Evolutionary conservation across 53 echinoderm and acorn worm genomes (phyloP).

Genomic region (Actinopyga echinites): DNA sequence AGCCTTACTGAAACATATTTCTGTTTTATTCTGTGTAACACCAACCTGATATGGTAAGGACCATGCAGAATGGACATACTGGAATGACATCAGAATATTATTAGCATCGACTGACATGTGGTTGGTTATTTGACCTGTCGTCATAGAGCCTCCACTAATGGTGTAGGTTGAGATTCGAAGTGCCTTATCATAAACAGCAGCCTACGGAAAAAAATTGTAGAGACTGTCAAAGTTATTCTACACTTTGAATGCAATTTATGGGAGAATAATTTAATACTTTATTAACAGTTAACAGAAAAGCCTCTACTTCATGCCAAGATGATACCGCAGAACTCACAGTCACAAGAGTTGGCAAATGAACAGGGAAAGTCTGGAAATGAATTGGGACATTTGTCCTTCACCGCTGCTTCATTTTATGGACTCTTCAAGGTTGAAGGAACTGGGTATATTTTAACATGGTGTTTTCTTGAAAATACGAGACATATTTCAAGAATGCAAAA

Average conservation of each 20-base stretch:
- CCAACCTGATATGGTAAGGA: slow-evolving; percentile 57
- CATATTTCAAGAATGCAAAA: too few relatives aligned
- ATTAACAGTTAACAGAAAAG: neutral
- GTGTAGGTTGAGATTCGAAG: slow-evolving; percentile 62
- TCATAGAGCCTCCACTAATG: slow-evolving; percentile 69
- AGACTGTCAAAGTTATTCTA: neutral
- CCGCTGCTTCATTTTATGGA: too few relatives aligned
- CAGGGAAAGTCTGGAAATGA: too few relatives aligned
- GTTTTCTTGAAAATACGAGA: too few relatives aligned
- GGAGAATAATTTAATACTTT: neutral
- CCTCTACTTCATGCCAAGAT: too few relatives aligned
- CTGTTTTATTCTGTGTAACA: neutral
- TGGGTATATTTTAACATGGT: too few relatives aligned
- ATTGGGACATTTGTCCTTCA: too few relatives aligned
- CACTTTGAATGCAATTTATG: neutral
- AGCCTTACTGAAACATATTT: too few relatives aligned
- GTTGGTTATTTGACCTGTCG: slow-evolving; percentile 70
- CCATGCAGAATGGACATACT: slow-evolving; percentile 57
- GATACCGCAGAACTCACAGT: too few relatives aligned
- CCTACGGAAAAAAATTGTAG: slow-evolving; percentile 4
- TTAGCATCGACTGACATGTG: slow-evolving; percentile 70
- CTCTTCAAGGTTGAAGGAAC: too few relatives aligned
- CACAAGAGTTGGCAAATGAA: too few relatives aligned
- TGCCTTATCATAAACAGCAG: slow-evolving; percentile 59
- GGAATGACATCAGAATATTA: slow-evolving; percentile 66